These are phyloP conservation scores for Harpagus bidentatus DNA, from an alignment of 2,113 vertebrate species.

Conservation along the genomic window DNA sequence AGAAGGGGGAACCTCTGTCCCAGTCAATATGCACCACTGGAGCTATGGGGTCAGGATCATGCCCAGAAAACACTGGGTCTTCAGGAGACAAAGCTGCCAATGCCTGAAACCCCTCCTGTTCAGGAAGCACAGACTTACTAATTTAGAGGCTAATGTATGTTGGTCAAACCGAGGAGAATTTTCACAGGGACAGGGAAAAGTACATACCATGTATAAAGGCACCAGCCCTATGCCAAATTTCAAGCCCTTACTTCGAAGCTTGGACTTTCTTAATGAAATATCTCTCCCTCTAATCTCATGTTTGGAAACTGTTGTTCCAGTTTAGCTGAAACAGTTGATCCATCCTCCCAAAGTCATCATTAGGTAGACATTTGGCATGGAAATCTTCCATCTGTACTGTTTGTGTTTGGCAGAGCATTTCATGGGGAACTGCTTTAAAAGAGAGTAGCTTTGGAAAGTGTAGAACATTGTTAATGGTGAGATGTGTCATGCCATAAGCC, in stretches of 20 bases:
- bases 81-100: not conserved
- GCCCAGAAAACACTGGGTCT: not conserved
- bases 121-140: not conserved
- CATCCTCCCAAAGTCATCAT: not conserved
- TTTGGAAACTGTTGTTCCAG: not conserved
- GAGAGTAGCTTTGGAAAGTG: not conserved
- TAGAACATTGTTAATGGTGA: not conserved
- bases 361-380: conserved; percentile 3
- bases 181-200: not conserved
- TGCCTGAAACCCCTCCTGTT: not conserved
- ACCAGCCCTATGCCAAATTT: not conserved
- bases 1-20: not conserved
- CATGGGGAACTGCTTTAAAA: not conserved
- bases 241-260: not conserved
- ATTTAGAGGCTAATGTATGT: not conserved
- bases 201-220: not conserved
- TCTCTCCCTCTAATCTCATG: not conserved
- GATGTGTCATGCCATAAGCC: not conserved
- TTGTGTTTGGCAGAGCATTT: not conserved
- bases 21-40: not conserved
- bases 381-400: not conserved
- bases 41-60: not conserved
- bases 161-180: not conserved
- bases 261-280: not conserved
- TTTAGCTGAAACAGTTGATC: not conserved